Conservation (phyloP, 2,888 invertebrate species). For the Cartodere bifasciata region DNA sequence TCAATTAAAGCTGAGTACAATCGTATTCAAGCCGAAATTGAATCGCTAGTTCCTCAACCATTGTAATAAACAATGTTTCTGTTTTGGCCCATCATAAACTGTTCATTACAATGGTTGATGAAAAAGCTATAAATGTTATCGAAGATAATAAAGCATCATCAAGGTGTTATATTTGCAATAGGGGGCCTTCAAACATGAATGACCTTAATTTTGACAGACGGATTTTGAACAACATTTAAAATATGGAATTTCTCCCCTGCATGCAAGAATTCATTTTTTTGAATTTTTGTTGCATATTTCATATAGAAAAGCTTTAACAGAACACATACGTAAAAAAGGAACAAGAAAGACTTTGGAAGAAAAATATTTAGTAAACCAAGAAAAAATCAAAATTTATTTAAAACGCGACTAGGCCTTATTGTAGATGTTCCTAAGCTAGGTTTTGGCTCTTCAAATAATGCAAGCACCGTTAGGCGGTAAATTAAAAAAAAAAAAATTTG, state of each 20-base stretch:
- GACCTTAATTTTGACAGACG: background rate
- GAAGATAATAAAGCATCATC: constrained; percentile 15
- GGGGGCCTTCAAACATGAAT: constrained; percentile 12
- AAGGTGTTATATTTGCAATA: too few relatives aligned
- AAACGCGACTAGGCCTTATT: constrained; percentile 5
- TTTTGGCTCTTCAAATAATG: constrained; percentile 5
- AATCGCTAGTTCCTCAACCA: constrained; percentile 6
- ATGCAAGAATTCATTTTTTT: constrained; percentile 3
- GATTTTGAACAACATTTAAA: background rate
- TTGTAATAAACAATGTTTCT: background rate
- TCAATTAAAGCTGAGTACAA: constrained; percentile 16
- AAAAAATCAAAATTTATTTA: constrained; percentile 15
- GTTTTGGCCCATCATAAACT: background rate
- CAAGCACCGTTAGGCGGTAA: constrained; percentile 13
- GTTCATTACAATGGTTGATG: constrained; percentile 17
- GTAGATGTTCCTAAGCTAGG: constrained; percentile 5
- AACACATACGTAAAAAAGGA: too few relatives aligned
- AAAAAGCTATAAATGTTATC: constrained; percentile 18
- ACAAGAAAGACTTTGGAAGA: constrained; percentile 6
- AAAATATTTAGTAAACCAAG: constrained; percentile 2
- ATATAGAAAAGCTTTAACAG: background rate
- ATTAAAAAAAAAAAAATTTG: constrained; percentile 14
- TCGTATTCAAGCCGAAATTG: constrained; percentile 15
- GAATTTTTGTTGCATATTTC: constrained; percentile 1
- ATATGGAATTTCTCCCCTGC: constrained; percentile 1